These are phyloP conservation scores for Drosophila tani DNA, from an alignment of 1,140 invertebrate species.

Conservation along the genomic window DNA sequence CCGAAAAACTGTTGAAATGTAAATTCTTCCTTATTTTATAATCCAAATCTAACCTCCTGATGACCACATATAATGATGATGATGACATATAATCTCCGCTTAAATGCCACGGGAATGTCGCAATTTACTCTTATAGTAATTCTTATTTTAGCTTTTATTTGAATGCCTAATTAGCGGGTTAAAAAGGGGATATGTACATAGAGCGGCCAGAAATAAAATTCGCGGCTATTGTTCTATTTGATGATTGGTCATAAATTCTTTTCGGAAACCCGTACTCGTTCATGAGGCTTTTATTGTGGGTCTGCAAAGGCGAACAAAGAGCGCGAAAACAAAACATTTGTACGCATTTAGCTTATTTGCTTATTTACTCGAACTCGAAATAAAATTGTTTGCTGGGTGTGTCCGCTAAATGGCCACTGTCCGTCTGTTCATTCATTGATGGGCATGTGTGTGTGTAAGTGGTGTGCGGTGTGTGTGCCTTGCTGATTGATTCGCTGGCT, in stretches of 20 bases:
- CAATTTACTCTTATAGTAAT: neutral
- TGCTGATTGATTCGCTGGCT: conserved; percentile 76
- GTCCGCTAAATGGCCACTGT: conserved; percentile 78
- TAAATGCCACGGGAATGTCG: neutral
- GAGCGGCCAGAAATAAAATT: conserved; percentile 13
- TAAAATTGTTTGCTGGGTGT: conserved; percentile 80
- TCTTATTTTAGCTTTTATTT: conserved; percentile 19
- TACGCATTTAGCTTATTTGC: conserved; percentile 70
- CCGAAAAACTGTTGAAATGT: neutral
- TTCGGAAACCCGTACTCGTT: conserved; percentile 8
- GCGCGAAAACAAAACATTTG: conserved; percentile 57
- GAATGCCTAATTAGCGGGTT: conserved; percentile 24
- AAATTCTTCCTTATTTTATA: neutral
- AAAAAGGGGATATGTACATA: conserved; percentile 34
- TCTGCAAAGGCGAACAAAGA: conserved; percentile 42
- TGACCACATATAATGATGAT: neutral
- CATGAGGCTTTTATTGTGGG: conserved; percentile 32
- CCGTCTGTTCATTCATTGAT: conserved; percentile 49
- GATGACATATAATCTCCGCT: neutral
- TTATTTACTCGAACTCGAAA: conserved; percentile 75
- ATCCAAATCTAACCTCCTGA: neutral
- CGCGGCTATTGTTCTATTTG: conserved; percentile 54
- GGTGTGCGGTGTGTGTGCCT: conserved; percentile 17
- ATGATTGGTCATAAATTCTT: conserved; percentile 37
- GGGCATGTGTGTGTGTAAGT: conserved; percentile 35